These are phyloP conservation scores for Apodemus agrarius DNA, from an alignment of 2,797 vertebrate species.

Conservation along the genomic window DNA sequence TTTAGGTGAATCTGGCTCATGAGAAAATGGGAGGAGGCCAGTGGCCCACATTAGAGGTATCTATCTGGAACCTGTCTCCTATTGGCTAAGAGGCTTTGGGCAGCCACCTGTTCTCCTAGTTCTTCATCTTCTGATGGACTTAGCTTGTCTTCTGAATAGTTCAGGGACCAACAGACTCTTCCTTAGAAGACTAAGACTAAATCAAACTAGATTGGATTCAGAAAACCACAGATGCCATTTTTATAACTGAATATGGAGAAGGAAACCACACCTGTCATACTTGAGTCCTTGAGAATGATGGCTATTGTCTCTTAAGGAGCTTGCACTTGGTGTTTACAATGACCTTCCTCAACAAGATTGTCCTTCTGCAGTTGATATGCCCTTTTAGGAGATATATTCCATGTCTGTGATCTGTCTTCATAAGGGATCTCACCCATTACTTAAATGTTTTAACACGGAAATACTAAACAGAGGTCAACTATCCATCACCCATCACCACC, in stretches of 20 bases:
- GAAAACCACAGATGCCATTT: not conserved
- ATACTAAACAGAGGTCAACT: not conserved
- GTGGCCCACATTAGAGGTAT: not conserved
- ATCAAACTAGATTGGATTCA: not conserved
- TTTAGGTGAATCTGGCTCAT: not conserved
- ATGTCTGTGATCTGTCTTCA: no score
- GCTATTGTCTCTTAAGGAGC: not conserved
- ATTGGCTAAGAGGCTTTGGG: not conserved
- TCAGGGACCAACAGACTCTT: not conserved
- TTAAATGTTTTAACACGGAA: not conserved
- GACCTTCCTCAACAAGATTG: not conserved
- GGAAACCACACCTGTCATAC: not conserved
- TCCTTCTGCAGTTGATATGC: not conserved
- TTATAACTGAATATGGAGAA: not conserved
- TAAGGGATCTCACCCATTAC: not conserved
- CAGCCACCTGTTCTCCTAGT: not conserved
- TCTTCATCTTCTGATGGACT: not conserved
- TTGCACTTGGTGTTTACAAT: not conserved
- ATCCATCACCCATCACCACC: no score
- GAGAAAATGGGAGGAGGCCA: not conserved
- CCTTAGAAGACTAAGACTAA: not conserved
- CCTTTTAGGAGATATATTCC: accelerated
- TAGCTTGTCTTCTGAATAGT: not conserved
- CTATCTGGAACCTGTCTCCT: not conserved
- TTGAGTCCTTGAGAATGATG: not conserved